Evolutionary conservation across 1,140 invertebrate genomes (phyloP), one percentile per base, ranked within the genome.

Genomic region (Coelopa frigida): DNA sequence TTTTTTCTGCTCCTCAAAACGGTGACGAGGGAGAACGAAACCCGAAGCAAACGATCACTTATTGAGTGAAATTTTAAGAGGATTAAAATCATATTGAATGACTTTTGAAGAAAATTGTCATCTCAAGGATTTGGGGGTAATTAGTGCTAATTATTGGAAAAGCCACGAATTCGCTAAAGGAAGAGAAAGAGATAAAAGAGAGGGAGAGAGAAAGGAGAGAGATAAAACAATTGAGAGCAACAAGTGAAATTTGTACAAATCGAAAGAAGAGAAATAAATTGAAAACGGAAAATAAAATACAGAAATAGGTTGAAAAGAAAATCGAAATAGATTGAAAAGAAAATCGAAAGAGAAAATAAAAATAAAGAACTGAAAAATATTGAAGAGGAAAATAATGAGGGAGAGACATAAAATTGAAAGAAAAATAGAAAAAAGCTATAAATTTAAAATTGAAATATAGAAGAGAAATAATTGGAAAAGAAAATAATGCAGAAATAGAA

Each of bases 171-270:
- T n/a, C n/a, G n/a, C n/a, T n/a, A n/a, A n/a, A n/a, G n/a, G n/a
- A n/a, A n/a, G n/a, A n/a, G n/a, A n/a, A n/a, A n/a, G n/a, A n/a
- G n/a, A n/a, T n/a, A n/a, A n/a, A n/a, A n/a, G n/a, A n/a, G n/a
- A n/a, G n/a, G n/a, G n/a, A n/a, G n/a, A n/a, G n/a, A n/a, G n/a
- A n/a, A n/a, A n/a, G n/a, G n/a, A n/a, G n/a, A n/a, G n/a, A n/a
- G n/a, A n/a, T n/a, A n/a, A n/a, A n/a, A n/a, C n/a, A n/a, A n/a
- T n/a, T n/a, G n/a, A n/a, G n/a, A n/a, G n/a, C n/a, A n/a, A n/a
- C n/a, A n/a, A n/a, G n/a, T n/a, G n/a, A n/a, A n/a, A n/a, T 27
- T 41, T 33, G 32, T 17, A 33, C 14, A 36, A 36, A 36, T 8
- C 6, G 18, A 14, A 36, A 36, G 12, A 36, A 6, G 6, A 36